Percentiles rank a stretch among this genome's conserved stretches.
phyloP scores from a whole-genome alignment of 2,113 vertebrate genomes.

The Psittacus erithacus region DNA sequence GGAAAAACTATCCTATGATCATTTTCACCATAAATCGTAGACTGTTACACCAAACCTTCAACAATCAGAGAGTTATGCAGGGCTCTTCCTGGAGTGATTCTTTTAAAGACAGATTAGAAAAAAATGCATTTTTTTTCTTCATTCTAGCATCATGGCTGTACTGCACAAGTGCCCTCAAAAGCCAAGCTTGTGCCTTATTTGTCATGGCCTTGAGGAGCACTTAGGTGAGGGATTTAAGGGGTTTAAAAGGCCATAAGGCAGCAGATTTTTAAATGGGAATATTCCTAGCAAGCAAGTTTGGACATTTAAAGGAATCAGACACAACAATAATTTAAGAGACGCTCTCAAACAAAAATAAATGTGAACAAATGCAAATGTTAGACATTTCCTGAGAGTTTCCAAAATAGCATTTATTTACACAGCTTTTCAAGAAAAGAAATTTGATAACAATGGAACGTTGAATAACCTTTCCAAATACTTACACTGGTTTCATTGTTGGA shows the following conservation, averaged over 20 bases:
- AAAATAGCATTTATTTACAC: conserved; percentile 26
- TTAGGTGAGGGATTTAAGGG: background rate
- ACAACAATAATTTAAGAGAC: background rate
- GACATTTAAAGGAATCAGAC: background rate
- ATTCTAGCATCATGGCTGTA: background rate
- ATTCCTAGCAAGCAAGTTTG: background rate
- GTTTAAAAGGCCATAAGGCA: background rate
- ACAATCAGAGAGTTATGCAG: background rate
- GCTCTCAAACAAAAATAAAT: conserved; percentile 7
- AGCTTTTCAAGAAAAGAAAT: conserved; percentile 32
- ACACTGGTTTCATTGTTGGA: background rate
- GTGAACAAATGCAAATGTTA: conserved; percentile 11
- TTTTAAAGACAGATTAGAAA: background rate
- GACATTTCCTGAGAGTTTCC: background rate
- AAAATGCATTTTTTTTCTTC: background rate
- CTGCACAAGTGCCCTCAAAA: background rate
- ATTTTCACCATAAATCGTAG: conserved; percentile 56
- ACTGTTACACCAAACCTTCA: conserved; percentile 30
- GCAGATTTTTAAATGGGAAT: background rate
- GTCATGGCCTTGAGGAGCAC: background rate
- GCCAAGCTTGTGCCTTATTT: background rate
- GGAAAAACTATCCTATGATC: conserved; percentile 31
- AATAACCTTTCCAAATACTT: conserved; percentile 36
- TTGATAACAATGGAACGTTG: conserved; percentile 12
- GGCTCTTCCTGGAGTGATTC: background rate